These are phyloP conservation scores for Desoria tigrina DNA, from an alignment of 2,888 invertebrate genomes.

Conservation along the genomic window DNA sequence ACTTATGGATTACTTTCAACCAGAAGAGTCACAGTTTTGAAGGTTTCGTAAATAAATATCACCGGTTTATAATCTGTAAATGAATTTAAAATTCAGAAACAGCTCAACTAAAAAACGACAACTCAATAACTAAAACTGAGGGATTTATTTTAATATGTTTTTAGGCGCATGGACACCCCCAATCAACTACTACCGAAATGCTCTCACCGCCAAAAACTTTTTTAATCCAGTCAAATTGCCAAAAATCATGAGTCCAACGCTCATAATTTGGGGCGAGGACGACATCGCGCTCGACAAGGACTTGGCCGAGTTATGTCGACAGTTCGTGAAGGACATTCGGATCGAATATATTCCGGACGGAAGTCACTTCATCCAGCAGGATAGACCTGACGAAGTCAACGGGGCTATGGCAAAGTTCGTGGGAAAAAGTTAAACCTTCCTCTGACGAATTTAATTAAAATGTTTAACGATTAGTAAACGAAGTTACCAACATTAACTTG, in stretches of 20 bases:
- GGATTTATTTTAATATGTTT: too few species aligned
- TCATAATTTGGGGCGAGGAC: conserved; percentile 59
- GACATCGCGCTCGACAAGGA: conserved; percentile 56
- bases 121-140: too few species aligned
- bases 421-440: too few species aligned
- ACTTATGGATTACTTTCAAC: too few species aligned
- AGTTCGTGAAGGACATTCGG: conserved; percentile 59
- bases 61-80: too few species aligned
- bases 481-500: too few species aligned
- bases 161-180: conserved; percentile 63
- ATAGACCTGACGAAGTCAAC: conserved; percentile 62
- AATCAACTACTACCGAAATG: conserved; percentile 63
- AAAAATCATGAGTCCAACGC: conserved; percentile 56
- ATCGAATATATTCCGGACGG: conserved; percentile 59
- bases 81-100: too few species aligned
- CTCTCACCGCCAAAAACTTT: conserved; percentile 42
- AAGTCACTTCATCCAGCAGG: conserved; percentile 64
- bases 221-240: conserved; percentile 24
- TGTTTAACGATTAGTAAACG: too few species aligned
- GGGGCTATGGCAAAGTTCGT: conserved; percentile 60
- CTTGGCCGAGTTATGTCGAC: conserved; percentile 55
- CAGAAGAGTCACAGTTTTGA: too few species aligned
- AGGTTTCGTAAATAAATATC: too few species aligned
- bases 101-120: too few species aligned
- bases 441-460: too few species aligned